A percentile compares a stretch with the other conserved stretches of the same genome.
Evolutionary conservation across 2,797 vertebrate species (phyloP).

Genomic region (Parauchenoglanis ngamensis): DNA sequence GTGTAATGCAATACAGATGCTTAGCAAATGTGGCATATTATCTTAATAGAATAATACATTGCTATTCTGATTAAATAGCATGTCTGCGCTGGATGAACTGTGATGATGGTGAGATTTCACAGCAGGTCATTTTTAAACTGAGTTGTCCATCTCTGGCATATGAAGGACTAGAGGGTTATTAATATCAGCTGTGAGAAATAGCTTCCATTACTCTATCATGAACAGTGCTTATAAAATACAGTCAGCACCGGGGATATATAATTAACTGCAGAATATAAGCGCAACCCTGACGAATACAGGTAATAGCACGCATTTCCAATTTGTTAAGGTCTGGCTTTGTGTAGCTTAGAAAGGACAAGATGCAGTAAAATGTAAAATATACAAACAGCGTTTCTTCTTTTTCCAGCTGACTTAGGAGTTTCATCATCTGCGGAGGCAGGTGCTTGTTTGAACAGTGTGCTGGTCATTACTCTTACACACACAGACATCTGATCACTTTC

Average conservation of each 20-base stretch:
- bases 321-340: conserved; percentile 45
- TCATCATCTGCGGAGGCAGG: conserved; percentile 32
- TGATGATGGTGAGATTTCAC: conserved; percentile 47
- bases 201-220: conserved; percentile 54
- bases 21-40: not conserved
- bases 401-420: conserved; percentile 54
- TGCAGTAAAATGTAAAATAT: conserved; percentile 17
- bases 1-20: not conserved
- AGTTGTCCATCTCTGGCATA: conserved; percentile 39
- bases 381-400: conserved; percentile 34
- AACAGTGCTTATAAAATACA: conserved; percentile 48
- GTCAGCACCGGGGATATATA: conserved; percentile 34
- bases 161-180: conserved; percentile 53
- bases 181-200: conserved; percentile 61
- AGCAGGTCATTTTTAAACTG: conserved; percentile 52
- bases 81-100: not conserved
- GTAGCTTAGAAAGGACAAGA: conserved; percentile 33
- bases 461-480: conserved; percentile 53
- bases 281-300: conserved; percentile 27
- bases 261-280: not conserved
- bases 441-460: conserved; percentile 26
- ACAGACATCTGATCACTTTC: conserved; percentile 57
- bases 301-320: conserved; percentile 45
- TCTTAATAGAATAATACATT: not conserved
- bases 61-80: not conserved